These are phyloP conservation scores for Caenorhabditis sinica DNA, from an alignment of 2,888 invertebrate species.

Conservation along the genomic window DNA sequence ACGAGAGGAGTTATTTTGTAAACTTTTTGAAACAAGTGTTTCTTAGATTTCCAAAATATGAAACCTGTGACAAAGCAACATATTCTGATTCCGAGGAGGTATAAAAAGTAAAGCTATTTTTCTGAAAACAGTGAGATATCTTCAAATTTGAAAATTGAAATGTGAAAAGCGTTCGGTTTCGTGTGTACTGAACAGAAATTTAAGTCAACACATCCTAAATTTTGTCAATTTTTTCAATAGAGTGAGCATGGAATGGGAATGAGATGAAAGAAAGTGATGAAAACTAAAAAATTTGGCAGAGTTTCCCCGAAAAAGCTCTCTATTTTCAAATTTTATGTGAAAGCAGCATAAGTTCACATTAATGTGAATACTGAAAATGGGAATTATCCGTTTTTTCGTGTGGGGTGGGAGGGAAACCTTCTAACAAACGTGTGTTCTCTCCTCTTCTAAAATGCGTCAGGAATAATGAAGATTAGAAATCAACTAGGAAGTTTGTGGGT, in stretches of 20 bases:
- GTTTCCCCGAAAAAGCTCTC: neutral
- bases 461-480: conserved; percentile 16
- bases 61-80: neutral
- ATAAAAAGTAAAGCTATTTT: neutral
- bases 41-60: neutral
- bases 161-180: conserved; percentile 29
- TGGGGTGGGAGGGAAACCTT: conserved; percentile 22
- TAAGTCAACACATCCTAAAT: conserved; percentile 24
- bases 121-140: conserved; percentile 7
- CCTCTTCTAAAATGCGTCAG: conserved; percentile 11
- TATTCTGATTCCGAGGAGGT: neutral
- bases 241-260: conserved; percentile 30
- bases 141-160: conserved; percentile 26
- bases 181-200: conserved; percentile 20
- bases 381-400: neutral
- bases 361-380: too few species aligned
- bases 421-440: conserved; percentile 20
- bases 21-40: neutral
- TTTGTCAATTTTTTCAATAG: conserved; percentile 5
- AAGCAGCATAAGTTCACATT: too few species aligned
- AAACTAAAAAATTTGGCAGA: neutral
- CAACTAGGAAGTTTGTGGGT: conserved; percentile 19
- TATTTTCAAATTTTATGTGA: neutral
- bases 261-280: conserved; percentile 24
- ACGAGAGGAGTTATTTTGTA: neutral